Base-by-base conservation (phyloP, 1,140 invertebrate species). In the Drosophila orena region DNA sequence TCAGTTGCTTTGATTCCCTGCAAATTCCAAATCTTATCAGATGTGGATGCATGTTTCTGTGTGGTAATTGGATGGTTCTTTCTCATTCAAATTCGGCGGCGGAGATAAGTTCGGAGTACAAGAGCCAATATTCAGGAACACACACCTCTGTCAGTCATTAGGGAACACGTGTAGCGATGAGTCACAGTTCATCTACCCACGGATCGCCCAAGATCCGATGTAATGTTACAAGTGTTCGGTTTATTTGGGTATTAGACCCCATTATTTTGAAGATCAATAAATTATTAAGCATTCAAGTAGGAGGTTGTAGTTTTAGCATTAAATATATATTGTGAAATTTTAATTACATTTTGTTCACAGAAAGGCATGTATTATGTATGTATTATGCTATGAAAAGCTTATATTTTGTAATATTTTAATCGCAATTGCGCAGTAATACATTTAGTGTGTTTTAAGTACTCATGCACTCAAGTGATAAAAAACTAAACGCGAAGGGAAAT, bases 21-120 rank as follows among this genome's bases (percentile, higher is more conserved):
- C 56, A 42, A 72, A 50, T 37, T 42, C 42, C n/a, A 15, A 44
- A 24, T 42, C 34, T 70, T 75, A 88, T 86, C 74, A 60, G 69
- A 77, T 69, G 38, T 5, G n/a, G 43, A 62, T 76, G 72, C 43
- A 56, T 7, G 56, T 34, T 73, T 57, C 15, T 15, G 17, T 30
- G 24, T 66, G 42, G 66, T 73, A 64, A 81, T 70, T 69, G 27
- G 40, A 65, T 27, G 2, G 49, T 38, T 4, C 7, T 8, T 17
- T 7, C 12, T 54, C 66, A 69, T 70, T 70, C 20, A 57, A 70
- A 70, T 56, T 70, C 22, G 43, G 2, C 4, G 1, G 5, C 2
- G 10, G 0, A 43, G 71, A 74, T 74, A 74, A 20, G n/a, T 34
- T 22, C 15, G 24, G 7, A 10, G 17, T 55, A 62, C 57, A 72